These are phyloP conservation scores for Sepioteuthis lessoniana DNA, from an alignment of 2,888 invertebrate species.

Conservation along the genomic window DNA sequence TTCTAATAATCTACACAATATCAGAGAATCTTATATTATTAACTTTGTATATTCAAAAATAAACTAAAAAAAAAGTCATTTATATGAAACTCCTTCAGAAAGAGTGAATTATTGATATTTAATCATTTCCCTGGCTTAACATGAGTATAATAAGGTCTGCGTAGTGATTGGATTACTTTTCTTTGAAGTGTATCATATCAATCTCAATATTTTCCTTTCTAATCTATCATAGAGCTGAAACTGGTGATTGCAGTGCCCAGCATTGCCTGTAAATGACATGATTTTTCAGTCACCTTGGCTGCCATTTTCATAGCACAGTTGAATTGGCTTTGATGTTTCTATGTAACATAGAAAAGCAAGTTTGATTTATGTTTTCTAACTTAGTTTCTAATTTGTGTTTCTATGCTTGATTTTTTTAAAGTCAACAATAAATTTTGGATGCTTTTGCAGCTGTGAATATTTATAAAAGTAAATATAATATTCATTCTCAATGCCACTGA, in stretches of 20 bases:
- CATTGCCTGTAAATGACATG: not conserved
- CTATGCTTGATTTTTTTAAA: too few species aligned
- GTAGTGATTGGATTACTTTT: not conserved
- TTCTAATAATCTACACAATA: constrained; percentile 7
- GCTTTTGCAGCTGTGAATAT: not conserved
- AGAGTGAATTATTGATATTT: not conserved
- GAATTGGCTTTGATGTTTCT: not conserved
- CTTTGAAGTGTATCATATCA: not conserved
- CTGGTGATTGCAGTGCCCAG: not conserved
- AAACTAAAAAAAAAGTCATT: not conserved
- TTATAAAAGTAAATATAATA: not conserved
- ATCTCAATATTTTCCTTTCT: not conserved
- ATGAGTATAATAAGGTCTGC: not conserved
- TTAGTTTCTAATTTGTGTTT: too few species aligned
- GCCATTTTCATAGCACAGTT: not conserved
- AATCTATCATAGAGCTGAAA: too few species aligned
- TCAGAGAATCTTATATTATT: not conserved
- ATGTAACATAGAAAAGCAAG: too few species aligned
- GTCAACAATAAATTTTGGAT: not conserved
- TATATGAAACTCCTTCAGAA: not conserved
- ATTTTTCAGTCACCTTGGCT: not conserved
- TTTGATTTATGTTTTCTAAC: too few species aligned
- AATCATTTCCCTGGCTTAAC: not conserved
- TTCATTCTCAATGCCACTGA: not conserved
- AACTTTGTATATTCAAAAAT: not conserved